Percentiles rank a stretch among this genome's conserved stretches.
Evolutionary conservation across 1,140 invertebrate species (phyloP).

Genomic region (Chymomyza costata): DNA sequence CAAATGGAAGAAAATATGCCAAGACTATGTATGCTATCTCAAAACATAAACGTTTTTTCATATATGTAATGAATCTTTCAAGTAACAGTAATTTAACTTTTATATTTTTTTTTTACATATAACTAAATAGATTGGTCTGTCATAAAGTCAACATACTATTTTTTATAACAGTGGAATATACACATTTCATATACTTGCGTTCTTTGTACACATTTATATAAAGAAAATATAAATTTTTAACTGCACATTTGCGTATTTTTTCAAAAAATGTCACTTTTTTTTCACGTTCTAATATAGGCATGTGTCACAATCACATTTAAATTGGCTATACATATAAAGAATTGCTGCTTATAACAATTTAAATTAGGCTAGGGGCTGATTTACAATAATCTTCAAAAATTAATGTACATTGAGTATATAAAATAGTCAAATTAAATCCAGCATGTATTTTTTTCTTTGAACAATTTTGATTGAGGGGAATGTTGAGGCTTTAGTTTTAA

Average conservation of each 20-base stretch:
- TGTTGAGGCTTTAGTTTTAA: slow-evolving; percentile 32
- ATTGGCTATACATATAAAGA: slow-evolving; percentile 38
- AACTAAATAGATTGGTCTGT: slow-evolving; percentile 16
- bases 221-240: slow-evolving; percentile 30
- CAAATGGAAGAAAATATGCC: no score
- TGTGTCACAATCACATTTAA: slow-evolving; percentile 55
- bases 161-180: slow-evolving; percentile 8
- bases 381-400: no score
- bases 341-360: slow-evolving; percentile 23
- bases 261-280: slow-evolving; percentile 21
- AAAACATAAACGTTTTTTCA: no score
- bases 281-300: slow-evolving; percentile 39
- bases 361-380: slow-evolving; percentile 23
- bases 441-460: slow-evolving; percentile 3
- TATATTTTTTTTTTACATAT: slow-evolving; percentile 25
- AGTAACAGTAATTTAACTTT: slow-evolving; percentile 28
- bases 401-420: slow-evolving; percentile 24
- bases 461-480: slow-evolving; percentile 22
- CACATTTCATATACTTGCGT: no score
- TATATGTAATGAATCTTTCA: no score
- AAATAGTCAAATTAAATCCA: slow-evolving; percentile 14
- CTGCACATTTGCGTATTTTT: slow-evolving; percentile 4
- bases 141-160: slow-evolving; percentile 4
- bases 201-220: slow-evolving; percentile 31
- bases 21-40: no score